Conservation (phyloP, 2,888 invertebrate species). For the Dynastes grantii region DNA sequence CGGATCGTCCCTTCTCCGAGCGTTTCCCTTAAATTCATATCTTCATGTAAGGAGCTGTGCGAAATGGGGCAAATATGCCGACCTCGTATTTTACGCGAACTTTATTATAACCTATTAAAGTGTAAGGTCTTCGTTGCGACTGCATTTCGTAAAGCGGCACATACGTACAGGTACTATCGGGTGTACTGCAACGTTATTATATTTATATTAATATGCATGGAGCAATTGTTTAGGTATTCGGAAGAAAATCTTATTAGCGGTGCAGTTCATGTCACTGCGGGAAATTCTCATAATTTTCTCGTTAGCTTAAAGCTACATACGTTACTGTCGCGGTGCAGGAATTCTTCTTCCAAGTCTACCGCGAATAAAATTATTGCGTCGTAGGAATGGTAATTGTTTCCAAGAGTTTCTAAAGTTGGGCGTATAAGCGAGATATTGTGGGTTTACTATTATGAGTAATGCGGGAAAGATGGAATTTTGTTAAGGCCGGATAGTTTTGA, state of each 20-base stretch:
- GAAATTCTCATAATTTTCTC: conserved; percentile 51
- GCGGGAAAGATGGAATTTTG: conserved; percentile 5
- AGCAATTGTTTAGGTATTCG: conserved; percentile 50
- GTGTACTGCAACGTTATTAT: conserved; percentile 46
- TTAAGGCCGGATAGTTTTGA: neutral
- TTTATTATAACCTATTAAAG: conserved; percentile 48
- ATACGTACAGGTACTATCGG: conserved; percentile 3
- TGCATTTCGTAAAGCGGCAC: conserved; percentile 31
- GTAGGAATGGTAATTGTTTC: conserved; percentile 39
- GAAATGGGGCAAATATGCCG: conserved; percentile 56
- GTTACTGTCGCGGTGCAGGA: conserved; percentile 19
- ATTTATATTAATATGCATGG: conserved; percentile 47
- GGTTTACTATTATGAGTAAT: no score
- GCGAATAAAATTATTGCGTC: conserved; percentile 35
- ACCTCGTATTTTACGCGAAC: conserved; percentile 52
- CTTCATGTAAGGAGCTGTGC: conserved; percentile 56
- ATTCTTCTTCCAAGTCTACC: conserved; percentile 32
- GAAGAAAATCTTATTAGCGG: conserved; percentile 48
- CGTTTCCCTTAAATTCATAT: conserved; percentile 62
- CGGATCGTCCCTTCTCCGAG: conserved; percentile 57
- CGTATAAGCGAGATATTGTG: conserved; percentile 5
- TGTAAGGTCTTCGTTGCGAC: conserved; percentile 4
- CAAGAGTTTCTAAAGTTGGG: conserved; percentile 32
- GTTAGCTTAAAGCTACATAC: conserved; percentile 47
- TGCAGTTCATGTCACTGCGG: conserved; percentile 42